Percentiles rank a stretch among this genome's conserved stretches.
Conservation (phyloP, 2,888 invertebrate species). For the Pheosia gnoma region DNA sequence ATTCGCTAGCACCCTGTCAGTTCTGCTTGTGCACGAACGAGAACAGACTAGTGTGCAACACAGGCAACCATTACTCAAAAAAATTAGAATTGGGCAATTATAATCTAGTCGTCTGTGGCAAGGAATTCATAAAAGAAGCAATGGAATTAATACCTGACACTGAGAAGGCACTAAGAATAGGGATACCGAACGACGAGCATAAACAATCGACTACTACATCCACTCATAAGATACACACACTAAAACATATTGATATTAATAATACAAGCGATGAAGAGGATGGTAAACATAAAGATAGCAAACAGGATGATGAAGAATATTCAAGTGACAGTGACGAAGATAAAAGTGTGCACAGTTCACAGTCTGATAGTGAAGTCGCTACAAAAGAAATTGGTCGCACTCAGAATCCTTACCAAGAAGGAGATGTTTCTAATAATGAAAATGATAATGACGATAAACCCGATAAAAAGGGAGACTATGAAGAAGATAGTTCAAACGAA, state of each 20-base stretch:
- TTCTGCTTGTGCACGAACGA: slow-evolving; percentile 62
- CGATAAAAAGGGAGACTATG: slow-evolving; percentile 16
- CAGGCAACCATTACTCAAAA: slow-evolving; percentile 35
- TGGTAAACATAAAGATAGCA: neutral
- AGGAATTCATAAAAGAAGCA: slow-evolving; percentile 49
- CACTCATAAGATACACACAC: neutral
- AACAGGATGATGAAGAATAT: slow-evolving; percentile 19
- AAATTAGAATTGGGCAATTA: slow-evolving; percentile 51
- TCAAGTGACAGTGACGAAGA: slow-evolving; percentile 23
- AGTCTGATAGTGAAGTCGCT: neutral
- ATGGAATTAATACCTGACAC: slow-evolving; percentile 44
- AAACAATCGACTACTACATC: slow-evolving; percentile 4
- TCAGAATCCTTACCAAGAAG: slow-evolving; percentile 29
- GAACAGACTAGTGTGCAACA: slow-evolving; percentile 65
- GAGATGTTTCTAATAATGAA: slow-evolving; percentile 11
- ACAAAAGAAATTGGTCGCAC: slow-evolving; percentile 18
- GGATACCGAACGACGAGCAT: neutral
- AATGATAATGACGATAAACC: slow-evolving; percentile 11
- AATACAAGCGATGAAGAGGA: slow-evolving; percentile 10
- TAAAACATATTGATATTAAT: slow-evolving; percentile 7
- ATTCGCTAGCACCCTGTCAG: slow-evolving; percentile 64
- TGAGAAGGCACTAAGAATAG: slow-evolving; percentile 25
- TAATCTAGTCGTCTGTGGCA: slow-evolving; percentile 57
- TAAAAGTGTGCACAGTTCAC: neutral
- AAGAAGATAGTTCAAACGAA: slow-evolving; percentile 23